A percentile compares a stretch with the other conserved stretches of the same genome.
These are phyloP conservation scores for Rousettus leschenaultii DNA, from an alignment of 2,113 vertebrate species.

Conservation along the genomic window DNA sequence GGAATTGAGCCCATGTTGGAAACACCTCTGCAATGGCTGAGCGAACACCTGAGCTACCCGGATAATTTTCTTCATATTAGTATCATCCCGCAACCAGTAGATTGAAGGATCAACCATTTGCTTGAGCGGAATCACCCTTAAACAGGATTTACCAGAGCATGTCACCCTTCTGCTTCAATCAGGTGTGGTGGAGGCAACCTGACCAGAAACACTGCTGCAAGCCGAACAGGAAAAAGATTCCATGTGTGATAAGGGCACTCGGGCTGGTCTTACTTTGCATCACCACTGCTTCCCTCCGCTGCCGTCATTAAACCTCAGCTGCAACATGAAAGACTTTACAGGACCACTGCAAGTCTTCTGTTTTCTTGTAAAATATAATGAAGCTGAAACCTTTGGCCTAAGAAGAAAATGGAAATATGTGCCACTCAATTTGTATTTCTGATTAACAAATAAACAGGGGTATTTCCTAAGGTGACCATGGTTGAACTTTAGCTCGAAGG, in stretches of 20 bases:
- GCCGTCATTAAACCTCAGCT: slow-evolving; percentile 81
- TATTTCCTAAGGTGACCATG: slow-evolving; percentile 82
- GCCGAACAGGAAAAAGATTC: slow-evolving; percentile 81
- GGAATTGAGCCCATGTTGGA: slow-evolving; percentile 98
- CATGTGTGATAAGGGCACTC: slow-evolving; percentile 78
- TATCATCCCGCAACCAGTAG: slow-evolving; percentile 89
- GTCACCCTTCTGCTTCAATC: slow-evolving; percentile 75
- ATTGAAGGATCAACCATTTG: slow-evolving; percentile 83
- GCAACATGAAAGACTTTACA: slow-evolving; percentile 78
- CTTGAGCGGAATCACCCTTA: slow-evolving; percentile 53
- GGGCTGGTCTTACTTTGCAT: slow-evolving; percentile 79
- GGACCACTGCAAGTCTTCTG: slow-evolving; percentile 79
- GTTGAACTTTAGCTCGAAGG: slow-evolving; percentile 76
- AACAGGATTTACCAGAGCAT: slow-evolving; percentile 76
- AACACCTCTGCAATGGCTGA: slow-evolving; percentile 98
- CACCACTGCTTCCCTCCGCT: slow-evolving; percentile 76
- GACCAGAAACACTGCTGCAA: slow-evolving; percentile 78
- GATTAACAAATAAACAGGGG: slow-evolving; percentile 84
- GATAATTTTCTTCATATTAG: slow-evolving; percentile 99
- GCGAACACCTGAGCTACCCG: slow-evolving; percentile 98
- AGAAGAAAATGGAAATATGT: slow-evolving; percentile 81
- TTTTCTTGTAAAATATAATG: slow-evolving; percentile 80
- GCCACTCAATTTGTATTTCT: slow-evolving; percentile 81
- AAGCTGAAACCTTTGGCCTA: slow-evolving; percentile 78
- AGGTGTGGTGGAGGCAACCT: slow-evolving; percentile 75